These are phyloP conservation scores for Selenia dentaria DNA, from an alignment of 2,888 invertebrate species.

Conservation along the genomic window DNA sequence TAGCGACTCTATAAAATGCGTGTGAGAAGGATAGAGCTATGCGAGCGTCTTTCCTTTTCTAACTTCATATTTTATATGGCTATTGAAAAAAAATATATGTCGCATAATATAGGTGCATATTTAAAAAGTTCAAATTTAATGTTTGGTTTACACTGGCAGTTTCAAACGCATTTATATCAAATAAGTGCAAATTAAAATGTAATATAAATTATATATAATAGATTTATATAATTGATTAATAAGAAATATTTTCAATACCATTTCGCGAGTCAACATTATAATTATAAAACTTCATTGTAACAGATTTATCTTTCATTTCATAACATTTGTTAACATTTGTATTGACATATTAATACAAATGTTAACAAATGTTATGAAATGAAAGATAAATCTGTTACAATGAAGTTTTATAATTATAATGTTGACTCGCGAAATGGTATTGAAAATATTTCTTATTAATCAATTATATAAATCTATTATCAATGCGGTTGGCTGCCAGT, in stretches of 20 bases:
- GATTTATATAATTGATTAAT: not conserved
- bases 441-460: not conserved
- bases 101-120: not conserved
- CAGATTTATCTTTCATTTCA: not conserved
- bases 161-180: not conserved
- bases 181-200: not conserved
- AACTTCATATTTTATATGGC: not conserved
- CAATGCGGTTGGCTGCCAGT: not conserved
- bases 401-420: not conserved
- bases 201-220: not conserved
- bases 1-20: too few relatives aligned
- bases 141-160: conserved; percentile 3
- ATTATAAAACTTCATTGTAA: not conserved
- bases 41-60: not conserved
- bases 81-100: not conserved
- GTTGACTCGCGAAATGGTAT: not conserved
- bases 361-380: too few relatives aligned
- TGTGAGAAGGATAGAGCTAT: not conserved
- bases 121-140: not conserved
- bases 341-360: too few relatives aligned
- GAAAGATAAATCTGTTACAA: not conserved
- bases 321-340: too few relatives aligned
- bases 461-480: not conserved
- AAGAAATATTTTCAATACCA: not conserved
- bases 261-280: not conserved